Percentiles rank a stretch among this genome's conserved stretches.
Conservation (phyloP, 2,113 vertebrate species). For the Malaclemys terrapin region DNA sequence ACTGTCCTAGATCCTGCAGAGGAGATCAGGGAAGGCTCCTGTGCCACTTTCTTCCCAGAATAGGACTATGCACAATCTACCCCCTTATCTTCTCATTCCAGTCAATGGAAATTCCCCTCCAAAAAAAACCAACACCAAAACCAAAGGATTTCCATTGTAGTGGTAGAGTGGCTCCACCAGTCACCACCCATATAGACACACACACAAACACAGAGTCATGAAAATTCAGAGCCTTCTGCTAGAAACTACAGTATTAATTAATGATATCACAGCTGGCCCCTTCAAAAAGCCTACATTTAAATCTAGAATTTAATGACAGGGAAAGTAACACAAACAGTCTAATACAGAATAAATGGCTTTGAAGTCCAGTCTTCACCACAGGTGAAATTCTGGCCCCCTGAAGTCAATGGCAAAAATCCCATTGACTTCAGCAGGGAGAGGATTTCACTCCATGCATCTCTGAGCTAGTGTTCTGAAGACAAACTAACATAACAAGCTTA, state of each 20-base stretch:
- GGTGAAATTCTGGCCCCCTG: not conserved
- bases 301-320: not conserved
- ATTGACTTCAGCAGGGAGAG: not conserved
- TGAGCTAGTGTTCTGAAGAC: not conserved
- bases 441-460: not conserved
- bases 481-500: not conserved
- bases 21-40: not conserved
- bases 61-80: not conserved
- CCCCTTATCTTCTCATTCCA: not conserved
- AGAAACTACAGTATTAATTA: not conserved
- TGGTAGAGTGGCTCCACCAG: not conserved
- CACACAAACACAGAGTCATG: not conserved
- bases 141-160: not conserved
- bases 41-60: not conserved
- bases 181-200: not conserved
- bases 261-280: not conserved
- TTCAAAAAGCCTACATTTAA: not conserved
- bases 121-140: not conserved
- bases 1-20: not conserved
- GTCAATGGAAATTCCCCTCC: not conserved
- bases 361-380: not conserved
- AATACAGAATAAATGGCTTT: not conserved
- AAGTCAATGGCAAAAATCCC: not conserved
- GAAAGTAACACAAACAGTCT: not conserved
- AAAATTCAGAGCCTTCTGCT: not conserved